Base-by-base conservation (phyloP, 2,113 vertebrate genomes). In the Semnornis frantzii region DNA sequence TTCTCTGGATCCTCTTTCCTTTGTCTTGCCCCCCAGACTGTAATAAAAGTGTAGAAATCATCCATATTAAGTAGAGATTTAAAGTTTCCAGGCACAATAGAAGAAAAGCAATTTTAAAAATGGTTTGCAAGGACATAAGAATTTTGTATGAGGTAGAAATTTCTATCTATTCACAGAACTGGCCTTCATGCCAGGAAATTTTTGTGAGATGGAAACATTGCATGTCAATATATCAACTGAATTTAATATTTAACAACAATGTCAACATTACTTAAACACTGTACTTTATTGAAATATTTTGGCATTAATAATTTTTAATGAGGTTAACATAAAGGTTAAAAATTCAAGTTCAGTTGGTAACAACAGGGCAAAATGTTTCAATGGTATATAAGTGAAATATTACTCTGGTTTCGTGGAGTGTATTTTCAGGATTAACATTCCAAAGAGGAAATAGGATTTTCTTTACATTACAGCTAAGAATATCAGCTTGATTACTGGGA, bases 191-290 rank as follows among this genome's bases (percentile, higher is more conserved):
- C 69, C 87, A 78, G 58, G 85, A 91, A 90, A 65, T 65, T 7
- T 78, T 91, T 77, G 50, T 70, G 48, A 93, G 34, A 88, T 55
- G 48, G 79, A 92, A 92, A 71, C 17, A 28, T 75, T 81, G 42
- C 76, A 72, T 75, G 60, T 64, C 33, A 78, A 88, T 91, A 48
- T 57, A 88, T 91, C 18, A 12, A 7, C 69, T 88, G 87, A 34
- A 34, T 88, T 80, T 85, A 89, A 60, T 85, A 60, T 85, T 95
- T 82, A 79, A 87, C 65, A 60, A 87, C 89, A 94, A 80, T 39
- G 28, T 39, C 60, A 77, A 48, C 44, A 37, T 60, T 13, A 57
- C 62, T 91, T 68, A 83, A 78, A 62, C 69, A 69, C 34, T 68
- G 12, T 73, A 70, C 48, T 77, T 90, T 21, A 68, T 54, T 71